A percentile compares a stretch with the other conserved stretches of the same genome.
Evolutionary conservation across 2,113 vertebrate genomes (phyloP).

Genomic region (Neomonachus schauinslandi): DNA sequence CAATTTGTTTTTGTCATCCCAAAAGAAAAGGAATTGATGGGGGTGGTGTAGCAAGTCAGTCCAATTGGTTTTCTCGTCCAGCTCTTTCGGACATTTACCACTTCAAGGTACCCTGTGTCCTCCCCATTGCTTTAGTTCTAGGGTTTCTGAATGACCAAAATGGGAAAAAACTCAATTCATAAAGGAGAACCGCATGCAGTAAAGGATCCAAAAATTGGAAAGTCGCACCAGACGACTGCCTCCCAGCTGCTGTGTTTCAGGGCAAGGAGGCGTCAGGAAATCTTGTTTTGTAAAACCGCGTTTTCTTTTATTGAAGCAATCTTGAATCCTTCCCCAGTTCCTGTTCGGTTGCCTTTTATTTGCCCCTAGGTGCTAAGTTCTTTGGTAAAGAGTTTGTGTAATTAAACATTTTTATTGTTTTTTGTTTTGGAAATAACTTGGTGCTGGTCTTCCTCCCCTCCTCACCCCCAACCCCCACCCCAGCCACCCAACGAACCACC

Average conservation of each 20-base stretch:
- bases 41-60: background rate
- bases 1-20: background rate
- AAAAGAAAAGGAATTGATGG: background rate
- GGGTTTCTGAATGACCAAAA: conserved; percentile 2
- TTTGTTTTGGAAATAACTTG: background rate
- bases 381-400: background rate
- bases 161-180: background rate
- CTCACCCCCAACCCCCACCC: accelerated
- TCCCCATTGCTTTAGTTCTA: background rate
- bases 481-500: background rate
- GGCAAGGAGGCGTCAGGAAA: background rate
- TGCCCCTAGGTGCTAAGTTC: background rate
- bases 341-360: background rate
- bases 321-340: background rate
- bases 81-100: background rate
- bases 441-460: background rate
- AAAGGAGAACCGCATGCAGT: background rate
- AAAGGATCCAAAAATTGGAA: background rate
- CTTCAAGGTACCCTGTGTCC: background rate
- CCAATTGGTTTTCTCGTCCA: background rate
- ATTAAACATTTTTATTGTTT: background rate
- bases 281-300: background rate
- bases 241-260: background rate
- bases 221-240: background rate
- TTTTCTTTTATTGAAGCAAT: background rate